phyloP scores from a whole-genome alignment of 2,113 vertebrate genomes.

The Hippotragus niger region DNA sequence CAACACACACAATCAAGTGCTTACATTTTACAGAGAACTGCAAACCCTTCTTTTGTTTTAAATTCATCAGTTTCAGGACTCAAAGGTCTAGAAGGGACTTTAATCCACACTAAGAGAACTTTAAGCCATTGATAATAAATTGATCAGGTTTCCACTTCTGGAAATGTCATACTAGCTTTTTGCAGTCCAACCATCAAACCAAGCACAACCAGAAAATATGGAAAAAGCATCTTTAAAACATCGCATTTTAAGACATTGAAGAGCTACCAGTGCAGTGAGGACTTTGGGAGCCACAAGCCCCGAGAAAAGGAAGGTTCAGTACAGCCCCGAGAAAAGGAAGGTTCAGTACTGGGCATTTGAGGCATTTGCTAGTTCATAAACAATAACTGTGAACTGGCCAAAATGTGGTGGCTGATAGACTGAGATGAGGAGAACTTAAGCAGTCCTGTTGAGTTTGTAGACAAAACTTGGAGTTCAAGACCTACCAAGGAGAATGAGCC shows the following conservation, averaged over 20 bases:
- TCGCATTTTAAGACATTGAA: neutral
- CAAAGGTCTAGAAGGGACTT: neutral
- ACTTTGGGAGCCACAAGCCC: neutral
- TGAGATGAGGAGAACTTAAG: neutral
- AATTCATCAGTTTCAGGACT: neutral
- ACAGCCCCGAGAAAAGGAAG: neutral
- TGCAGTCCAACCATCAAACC: neutral
- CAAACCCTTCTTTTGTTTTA: neutral
- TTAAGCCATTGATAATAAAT: slow-evolving; percentile 6
- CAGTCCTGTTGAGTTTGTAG: neutral
- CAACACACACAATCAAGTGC: neutral
- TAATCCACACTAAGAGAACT: neutral
- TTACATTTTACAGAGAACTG: neutral
- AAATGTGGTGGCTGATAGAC: neutral
- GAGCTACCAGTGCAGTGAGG: neutral
- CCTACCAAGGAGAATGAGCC: neutral
- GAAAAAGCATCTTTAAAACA: neutral
- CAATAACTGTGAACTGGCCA: neutral
- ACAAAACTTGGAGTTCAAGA: neutral
- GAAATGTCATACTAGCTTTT: neutral
- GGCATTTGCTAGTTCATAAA: neutral
- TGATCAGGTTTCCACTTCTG: neutral
- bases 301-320: neutral
- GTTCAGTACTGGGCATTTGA: neutral
- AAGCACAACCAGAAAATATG: neutral